Percentiles rank a stretch among this genome's conserved stretches.
phyloP scores from a whole-genome alignment of 2,797 vertebrate species.

The Falco cherrug region DNA sequence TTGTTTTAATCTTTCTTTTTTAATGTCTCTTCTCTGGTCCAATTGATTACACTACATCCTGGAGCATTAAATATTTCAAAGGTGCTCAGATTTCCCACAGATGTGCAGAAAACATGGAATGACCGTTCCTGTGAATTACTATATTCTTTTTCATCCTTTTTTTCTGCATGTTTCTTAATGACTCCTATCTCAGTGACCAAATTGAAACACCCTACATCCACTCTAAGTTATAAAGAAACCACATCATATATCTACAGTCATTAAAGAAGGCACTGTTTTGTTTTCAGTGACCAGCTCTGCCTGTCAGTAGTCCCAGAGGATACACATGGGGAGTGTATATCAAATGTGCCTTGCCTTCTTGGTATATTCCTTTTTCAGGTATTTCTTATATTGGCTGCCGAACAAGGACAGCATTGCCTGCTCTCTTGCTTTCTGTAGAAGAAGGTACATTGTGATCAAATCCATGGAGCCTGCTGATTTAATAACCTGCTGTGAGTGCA shows the following conservation, averaged over 20 bases:
- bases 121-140: not conserved
- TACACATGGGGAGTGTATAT: not conserved
- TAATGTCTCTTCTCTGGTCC: not conserved
- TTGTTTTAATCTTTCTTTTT: not conserved
- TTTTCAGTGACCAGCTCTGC: not conserved
- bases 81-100: not conserved
- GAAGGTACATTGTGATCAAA: not conserved
- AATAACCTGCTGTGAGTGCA: not conserved
- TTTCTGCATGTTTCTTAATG: not conserved
- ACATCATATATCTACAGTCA: not conserved
- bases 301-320: not conserved
- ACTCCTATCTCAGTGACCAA: not conserved
- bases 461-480: not conserved
- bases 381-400: not conserved
- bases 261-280: not conserved
- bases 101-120: not conserved
- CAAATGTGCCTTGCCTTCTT: not conserved
- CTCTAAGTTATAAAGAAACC: not conserved
- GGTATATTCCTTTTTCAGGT: not conserved
- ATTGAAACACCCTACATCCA: not conserved
- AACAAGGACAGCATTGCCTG: not conserved
- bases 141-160: not conserved
- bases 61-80: not conserved
- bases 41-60: not conserved
- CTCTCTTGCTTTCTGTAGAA: not conserved